phyloP scores from a whole-genome alignment of 1,140 invertebrate species.

The Drosophila subobscura region DNA sequence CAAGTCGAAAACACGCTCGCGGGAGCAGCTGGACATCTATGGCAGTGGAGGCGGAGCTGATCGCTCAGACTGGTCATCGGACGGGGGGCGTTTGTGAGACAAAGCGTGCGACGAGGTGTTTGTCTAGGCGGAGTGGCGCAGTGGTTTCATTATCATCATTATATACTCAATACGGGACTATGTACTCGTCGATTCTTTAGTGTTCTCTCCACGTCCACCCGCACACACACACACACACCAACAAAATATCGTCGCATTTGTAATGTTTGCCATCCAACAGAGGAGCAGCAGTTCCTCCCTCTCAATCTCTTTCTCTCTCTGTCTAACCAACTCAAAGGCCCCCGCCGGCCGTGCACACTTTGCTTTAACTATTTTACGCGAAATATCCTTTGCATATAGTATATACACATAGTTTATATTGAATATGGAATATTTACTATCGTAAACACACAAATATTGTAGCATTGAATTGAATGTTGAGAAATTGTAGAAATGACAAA shows the following conservation, averaged over 20 bases:
- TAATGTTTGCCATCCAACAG: constrained; percentile 74
- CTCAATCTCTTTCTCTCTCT: constrained; percentile 6
- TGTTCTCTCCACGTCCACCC: constrained; percentile 13
- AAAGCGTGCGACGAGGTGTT: constrained; percentile 52
- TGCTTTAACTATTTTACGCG: constrained; percentile 75
- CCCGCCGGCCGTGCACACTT: constrained; percentile 13
- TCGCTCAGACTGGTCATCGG: constrained; percentile 66
- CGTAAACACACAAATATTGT: constrained; percentile 55
- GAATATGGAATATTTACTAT: constrained; percentile 32
- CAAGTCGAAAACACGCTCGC: constrained; percentile 61
- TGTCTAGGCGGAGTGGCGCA: constrained; percentile 44
- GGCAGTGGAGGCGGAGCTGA: constrained; percentile 34
- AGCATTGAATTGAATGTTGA: constrained; percentile 77
- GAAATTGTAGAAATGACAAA: constrained; percentile 62
- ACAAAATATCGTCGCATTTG: constrained; percentile 56
- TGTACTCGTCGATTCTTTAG: constrained; percentile 25
- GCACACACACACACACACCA: neutral
- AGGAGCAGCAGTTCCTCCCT: constrained; percentile 31
- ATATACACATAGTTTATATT: constrained; percentile 31
- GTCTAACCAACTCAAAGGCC: constrained; percentile 18
- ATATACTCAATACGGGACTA: constrained; percentile 12
- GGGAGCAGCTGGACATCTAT: constrained; percentile 68
- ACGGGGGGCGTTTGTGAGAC: constrained; percentile 73
- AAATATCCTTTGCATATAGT: constrained; percentile 54
- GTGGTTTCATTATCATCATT: constrained; percentile 44